Percentiles rank a stretch among this genome's conserved stretches.
Conservation (phyloP, 2,888 invertebrate genomes). For the Drosophila crucigera region DNA sequence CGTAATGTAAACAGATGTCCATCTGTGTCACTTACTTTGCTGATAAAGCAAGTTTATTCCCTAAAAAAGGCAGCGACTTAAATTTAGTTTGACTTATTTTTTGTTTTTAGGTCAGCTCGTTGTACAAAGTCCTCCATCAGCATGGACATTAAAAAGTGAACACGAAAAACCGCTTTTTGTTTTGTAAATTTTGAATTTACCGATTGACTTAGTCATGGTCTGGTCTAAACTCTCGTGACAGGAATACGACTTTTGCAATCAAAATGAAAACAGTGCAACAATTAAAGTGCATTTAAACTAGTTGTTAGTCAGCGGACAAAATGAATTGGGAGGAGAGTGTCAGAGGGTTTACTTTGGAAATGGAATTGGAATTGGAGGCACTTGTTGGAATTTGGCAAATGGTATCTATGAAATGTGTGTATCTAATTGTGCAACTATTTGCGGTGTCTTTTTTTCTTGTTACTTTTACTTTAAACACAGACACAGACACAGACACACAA, state of each 20-base stretch:
- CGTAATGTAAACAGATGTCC: neutral
- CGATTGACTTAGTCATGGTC: constrained; percentile 45
- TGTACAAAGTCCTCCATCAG: constrained; percentile 48
- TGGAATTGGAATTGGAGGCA: constrained; percentile 46
- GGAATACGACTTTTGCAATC: constrained; percentile 12
- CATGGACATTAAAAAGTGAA: constrained; percentile 30
- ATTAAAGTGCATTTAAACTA: constrained; percentile 37
- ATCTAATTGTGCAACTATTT: constrained; percentile 70
- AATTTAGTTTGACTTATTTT: neutral
- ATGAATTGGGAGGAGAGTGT: neutral
- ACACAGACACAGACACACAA: constrained; percentile 48
- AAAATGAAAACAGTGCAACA: constrained; percentile 31
- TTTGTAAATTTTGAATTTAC: neutral
- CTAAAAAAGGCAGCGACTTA: constrained; percentile 1
- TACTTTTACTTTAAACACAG: constrained; percentile 70
- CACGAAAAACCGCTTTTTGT: constrained; percentile 32
- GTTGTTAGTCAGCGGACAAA: constrained; percentile 12
- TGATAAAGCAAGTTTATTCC: constrained; percentile 16
- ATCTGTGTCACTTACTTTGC: neutral
- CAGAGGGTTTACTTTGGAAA: constrained; percentile 18
- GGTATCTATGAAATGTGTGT: constrained; percentile 65
- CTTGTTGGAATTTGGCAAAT: constrained; percentile 64
- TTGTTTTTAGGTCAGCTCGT: constrained; percentile 40
- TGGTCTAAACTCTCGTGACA: constrained; percentile 17
- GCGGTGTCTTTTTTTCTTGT: constrained; percentile 49